phyloP scores from a whole-genome alignment of 2,888 invertebrate genomes.

The Ischnura elegans region DNA sequence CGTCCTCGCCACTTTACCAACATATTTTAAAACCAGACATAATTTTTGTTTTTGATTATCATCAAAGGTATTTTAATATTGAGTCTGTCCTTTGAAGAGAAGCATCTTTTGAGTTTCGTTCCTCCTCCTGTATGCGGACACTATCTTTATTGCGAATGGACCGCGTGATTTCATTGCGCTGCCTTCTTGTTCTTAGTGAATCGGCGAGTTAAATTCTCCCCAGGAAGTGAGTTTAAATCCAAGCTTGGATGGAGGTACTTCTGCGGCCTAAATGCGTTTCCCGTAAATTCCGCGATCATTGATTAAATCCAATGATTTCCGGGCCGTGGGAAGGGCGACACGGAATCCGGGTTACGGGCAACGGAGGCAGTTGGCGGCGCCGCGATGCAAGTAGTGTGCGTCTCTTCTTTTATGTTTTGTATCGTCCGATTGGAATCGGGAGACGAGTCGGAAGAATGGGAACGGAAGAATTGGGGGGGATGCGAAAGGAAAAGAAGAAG shows the following conservation, averaged over 20 bases:
- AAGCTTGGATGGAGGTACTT: background rate
- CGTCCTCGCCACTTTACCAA: no score
- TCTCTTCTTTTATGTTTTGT: background rate
- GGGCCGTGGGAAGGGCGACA: background rate
- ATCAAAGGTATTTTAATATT: no score
- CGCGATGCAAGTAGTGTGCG: background rate
- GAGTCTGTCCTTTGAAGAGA: no score
- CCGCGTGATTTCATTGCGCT: background rate
- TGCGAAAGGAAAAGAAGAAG: background rate
- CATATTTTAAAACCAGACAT: no score
- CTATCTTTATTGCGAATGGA: no score
- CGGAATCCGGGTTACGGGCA: background rate
- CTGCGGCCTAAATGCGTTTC: constrained; percentile 2
- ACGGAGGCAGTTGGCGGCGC: background rate
- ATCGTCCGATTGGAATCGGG: background rate
- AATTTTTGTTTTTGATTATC: no score
- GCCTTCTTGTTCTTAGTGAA: background rate
- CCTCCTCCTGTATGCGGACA: no score
- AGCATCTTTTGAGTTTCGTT: background rate
- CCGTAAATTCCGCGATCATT: background rate
- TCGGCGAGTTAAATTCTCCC: background rate
- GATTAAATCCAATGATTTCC: constrained; percentile 15
- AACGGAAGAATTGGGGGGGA: background rate
- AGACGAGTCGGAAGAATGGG: background rate
- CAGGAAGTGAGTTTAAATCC: background rate